Conservation (phyloP, 2,888 invertebrate genomes). For the Thera obeliscata region DNA sequence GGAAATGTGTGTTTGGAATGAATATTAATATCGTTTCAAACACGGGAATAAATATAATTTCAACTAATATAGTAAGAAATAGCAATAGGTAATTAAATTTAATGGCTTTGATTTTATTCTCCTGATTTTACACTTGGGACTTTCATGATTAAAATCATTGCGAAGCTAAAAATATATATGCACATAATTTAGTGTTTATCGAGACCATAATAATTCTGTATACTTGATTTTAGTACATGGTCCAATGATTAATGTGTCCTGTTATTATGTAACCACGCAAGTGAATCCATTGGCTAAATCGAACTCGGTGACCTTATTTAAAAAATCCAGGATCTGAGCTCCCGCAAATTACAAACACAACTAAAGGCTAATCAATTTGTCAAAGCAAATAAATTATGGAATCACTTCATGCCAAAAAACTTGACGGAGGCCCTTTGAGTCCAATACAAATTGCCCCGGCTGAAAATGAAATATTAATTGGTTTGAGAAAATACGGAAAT, state of each 20-base stretch:
- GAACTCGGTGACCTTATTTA: no score
- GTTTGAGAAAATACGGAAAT: conserved; percentile 35
- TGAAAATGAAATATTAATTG: conserved; percentile 40
- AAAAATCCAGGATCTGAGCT: no score
- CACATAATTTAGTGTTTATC: no score
- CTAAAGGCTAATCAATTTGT: no score
- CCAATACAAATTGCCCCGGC: conserved; percentile 13
- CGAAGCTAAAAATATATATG: no score
- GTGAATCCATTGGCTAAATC: no score
- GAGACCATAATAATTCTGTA: no score
- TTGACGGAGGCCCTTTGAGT: conserved; percentile 17
- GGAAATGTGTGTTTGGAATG: conserved; percentile 15
- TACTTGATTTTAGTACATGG: no score
- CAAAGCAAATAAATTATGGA: not conserved
- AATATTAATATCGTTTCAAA: conserved; percentile 1
- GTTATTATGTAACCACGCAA: no score
- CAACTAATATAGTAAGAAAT: conserved; percentile 4
- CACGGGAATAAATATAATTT: not conserved
- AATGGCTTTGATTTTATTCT: not conserved
- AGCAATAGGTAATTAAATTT: not conserved
- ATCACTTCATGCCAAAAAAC: conserved; percentile 11
- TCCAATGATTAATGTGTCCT: no score
- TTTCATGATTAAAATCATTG: no score
- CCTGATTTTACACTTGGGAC: not conserved
- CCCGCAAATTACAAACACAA: no score